Evolutionary conservation across 1,140 invertebrate genomes (phyloP).

Genomic region (Trachelipus rathkii): DNA sequence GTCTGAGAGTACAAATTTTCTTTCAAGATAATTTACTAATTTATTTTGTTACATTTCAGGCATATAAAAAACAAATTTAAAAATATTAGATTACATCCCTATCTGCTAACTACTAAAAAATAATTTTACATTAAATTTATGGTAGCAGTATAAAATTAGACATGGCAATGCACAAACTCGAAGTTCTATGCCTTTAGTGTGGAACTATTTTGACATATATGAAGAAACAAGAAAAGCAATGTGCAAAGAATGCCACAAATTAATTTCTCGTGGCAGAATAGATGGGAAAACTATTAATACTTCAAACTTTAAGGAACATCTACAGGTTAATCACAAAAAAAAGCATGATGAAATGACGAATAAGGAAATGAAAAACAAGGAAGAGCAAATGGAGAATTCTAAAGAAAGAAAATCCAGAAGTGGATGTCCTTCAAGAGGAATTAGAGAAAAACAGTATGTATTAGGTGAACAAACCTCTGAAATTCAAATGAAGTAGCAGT

Average conservation of each 20-base stretch:
- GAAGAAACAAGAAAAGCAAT: not conserved
- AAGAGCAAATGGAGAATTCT: constrained; percentile 19
- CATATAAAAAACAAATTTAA: no score
- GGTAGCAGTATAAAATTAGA: no score
- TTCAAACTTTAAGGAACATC: constrained; percentile 25
- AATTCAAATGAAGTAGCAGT: not conserved
- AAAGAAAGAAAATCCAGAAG: constrained; percentile 19
- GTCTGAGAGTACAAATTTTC: no score
- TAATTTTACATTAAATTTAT: no score
- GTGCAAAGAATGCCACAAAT: not conserved
- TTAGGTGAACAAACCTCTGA: not conserved
- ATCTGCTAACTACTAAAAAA: no score
- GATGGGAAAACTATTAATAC: constrained; percentile 12
- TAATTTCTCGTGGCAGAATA: not conserved
- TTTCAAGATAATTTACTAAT: no score
- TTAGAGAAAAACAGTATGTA: not conserved
- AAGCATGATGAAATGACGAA: constrained; percentile 18
- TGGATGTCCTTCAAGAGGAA: not conserved
- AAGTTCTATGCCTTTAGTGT: no score
- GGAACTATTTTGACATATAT: no score
- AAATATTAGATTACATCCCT: no score
- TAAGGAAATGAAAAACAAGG: no score
- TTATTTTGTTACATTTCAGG: no score
- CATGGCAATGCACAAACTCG: no score
- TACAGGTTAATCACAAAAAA: constrained; percentile 23